Evolutionary conservation across 2,113 vertebrate species (phyloP), one percentile per base, ranked within the genome.

Genomic region (Semnornis frantzii): DNA sequence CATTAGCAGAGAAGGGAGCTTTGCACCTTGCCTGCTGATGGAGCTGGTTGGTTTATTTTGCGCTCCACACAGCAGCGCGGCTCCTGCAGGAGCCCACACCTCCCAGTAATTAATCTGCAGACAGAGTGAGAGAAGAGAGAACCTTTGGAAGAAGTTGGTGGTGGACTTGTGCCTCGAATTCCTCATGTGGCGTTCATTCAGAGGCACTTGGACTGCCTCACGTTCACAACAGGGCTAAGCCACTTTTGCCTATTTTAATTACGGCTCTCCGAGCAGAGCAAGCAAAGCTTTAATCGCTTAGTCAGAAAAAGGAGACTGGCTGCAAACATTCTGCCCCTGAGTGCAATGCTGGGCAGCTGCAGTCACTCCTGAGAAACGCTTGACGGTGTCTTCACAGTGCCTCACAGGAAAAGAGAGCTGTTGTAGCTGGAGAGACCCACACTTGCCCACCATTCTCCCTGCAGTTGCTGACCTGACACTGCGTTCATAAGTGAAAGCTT

Each of bases 1-100:
- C 85, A 76, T 87, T 79, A 94, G 66, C 44, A 81, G 73, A 76
- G 50, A 69, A 88, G 73, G 50, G n/a, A 59, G 48, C 88, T 62
- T 58, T 55, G 62, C 58, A 44, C 25, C 31, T 39, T 54, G 54
- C 66, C n/a, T 62, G 44, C 44, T 37, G 42, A 24, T 25, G 5
- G 25, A 42, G n/a, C 48, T 27, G 37, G 21, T 25, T 7, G 28
- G 42, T 86, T 75, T 59, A n/a, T 25, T 84, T 89, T 65, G 21
- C 70, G 46, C 24, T 90, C 34, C n/a, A 7, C 1, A 39, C 37
- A 39, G 23, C 59, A 65, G 37, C 0, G 0, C 48, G 27, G 73
- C 30, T 75, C 72, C 46, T 27, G 39, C 3, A 17, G 39, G 75
- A 73, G 34, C 59, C 57, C 57, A 77, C 44, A 82, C 8, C 18